Evolutionary conservation across 2,888 invertebrate genomes (phyloP), one percentile per base, ranked within the genome.

Genomic region (Megastigmus dorsalis): DNA sequence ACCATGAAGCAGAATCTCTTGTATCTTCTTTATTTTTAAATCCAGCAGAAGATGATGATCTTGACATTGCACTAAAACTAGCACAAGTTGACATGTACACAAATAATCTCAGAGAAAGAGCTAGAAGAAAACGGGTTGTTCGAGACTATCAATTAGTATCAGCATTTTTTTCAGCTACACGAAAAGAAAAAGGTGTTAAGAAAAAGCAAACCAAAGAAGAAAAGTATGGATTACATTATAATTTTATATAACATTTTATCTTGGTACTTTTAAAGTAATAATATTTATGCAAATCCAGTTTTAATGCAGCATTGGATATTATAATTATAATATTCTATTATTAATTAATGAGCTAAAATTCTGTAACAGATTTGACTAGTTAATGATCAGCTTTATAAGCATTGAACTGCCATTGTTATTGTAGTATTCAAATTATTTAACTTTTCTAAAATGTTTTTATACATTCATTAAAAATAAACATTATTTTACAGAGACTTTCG

Each of bases 31-130:
- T 98, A 73, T 93, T 94, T 65, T 88, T 97, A 13, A 95, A 93
- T 85, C 92, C 91, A 77, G 90, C 93, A 36, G 97, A 97, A 85
- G 97, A 97, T 88, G 94, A 95, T 82, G 96, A 97, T 81, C 90
- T 96, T 77, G 98, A 98, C 89, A 93, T 95, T 84, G 95, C 95
- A 75, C 89, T 97, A 36, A 97, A 97, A 89, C 89, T 97, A 80
- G 94, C 97, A 26, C 95, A 97, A 89, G 95, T 97, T 72, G 97
- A 97, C 85, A 97, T 97, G 90, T 98, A 97, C 85, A 94, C 94
- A 4, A 90, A 95, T 75, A 90, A 95, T 78, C 88, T 97, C 63
- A 90, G 95, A 63, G 98, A 98, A 86, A 90, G 98, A 77, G 95
- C 95, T 50, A 91, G 96, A 79, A 91, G 97, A 86, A 98, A 98